Percentiles rank a stretch among this genome's conserved stretches.
These are phyloP conservation scores for Scopus umbretta DNA, from an alignment of 2,113 vertebrate genomes.

Conservation along the genomic window DNA sequence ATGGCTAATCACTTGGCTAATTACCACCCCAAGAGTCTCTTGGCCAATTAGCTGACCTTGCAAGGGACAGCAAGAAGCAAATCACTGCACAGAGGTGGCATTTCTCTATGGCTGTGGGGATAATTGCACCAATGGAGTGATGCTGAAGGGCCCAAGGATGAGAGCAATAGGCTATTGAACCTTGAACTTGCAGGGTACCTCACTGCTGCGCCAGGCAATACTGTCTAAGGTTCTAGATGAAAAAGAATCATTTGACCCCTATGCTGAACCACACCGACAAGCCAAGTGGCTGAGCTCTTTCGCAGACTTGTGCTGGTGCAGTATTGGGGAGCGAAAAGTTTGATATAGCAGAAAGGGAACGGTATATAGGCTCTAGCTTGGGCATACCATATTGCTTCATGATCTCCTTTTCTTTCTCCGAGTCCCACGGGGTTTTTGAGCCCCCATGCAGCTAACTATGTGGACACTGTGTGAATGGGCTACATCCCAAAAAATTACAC, in stretches of 20 bases:
- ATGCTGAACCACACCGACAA: background rate
- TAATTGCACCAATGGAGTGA: background rate
- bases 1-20: constrained; percentile 23
- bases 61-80: background rate
- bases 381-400: background rate
- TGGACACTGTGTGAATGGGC: background rate
- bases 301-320: background rate
- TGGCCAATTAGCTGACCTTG: constrained; percentile 18
- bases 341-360: background rate
- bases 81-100: background rate
- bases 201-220: background rate
- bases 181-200: background rate
- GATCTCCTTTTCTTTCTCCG: background rate
- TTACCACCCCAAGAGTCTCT: background rate
- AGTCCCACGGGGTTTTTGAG: background rate
- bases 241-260: background rate
- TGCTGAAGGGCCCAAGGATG: background rate
- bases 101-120: background rate
- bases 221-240: background rate
- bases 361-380: background rate
- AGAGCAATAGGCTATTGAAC: background rate
- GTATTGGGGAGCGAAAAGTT: background rate
- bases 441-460: background rate
- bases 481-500: background rate
- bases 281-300: background rate